Base-by-base conservation (phyloP, 92 coral and sea anemone genomes). In the Zoanthus solanderi region DNA sequence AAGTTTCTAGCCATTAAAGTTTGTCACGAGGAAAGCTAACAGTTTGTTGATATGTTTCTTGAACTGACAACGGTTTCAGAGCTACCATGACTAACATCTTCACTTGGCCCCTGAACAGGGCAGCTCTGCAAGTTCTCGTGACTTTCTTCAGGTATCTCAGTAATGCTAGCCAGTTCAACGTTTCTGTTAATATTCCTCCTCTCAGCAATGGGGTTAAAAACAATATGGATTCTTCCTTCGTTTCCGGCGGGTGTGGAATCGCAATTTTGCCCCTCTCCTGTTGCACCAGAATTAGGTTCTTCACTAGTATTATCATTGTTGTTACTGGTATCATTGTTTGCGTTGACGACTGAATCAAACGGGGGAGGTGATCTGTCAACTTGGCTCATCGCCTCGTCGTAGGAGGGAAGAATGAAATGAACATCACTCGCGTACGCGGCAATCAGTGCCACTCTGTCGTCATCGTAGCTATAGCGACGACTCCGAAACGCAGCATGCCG, bases 321-420 rank as follows among this genome's bases (percentile, higher is more conserved):
- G 74, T 81, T 81, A 11, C 75, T 53, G 14, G 85, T 81, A 28
- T 81, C 85, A 13, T 28, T 47, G 12, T 47, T 66, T 50, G 75
- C 47, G 56, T 47, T 66, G 46, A 94, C 93, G 0, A 94, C 98
- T 15, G 94, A 87, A 29, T 95, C 98, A 72, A 95, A 95, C 10
- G 99, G 89, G 4, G 99, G 99, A 0, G 96, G 98, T 0, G 89
- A 94, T 45, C 96, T 90, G 79, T 95, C 90, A 15, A 91, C 94
- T 79, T 95, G 97, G 85, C 87, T 95, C 57, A 97, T 90, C 6
- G 99, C 99, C 68, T 97, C 99, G 77, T 97, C 99, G 78, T 97
- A 97, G 1, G 99, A 97, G 18, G 99, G 99, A 77, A 97, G 86
- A 74, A 91, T 75, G 50, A 97, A 91, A 78, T 96, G 98, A 12